Evolutionary conservation across 2,888 invertebrate species (phyloP).

Genomic region (Monopis laevigella): DNA sequence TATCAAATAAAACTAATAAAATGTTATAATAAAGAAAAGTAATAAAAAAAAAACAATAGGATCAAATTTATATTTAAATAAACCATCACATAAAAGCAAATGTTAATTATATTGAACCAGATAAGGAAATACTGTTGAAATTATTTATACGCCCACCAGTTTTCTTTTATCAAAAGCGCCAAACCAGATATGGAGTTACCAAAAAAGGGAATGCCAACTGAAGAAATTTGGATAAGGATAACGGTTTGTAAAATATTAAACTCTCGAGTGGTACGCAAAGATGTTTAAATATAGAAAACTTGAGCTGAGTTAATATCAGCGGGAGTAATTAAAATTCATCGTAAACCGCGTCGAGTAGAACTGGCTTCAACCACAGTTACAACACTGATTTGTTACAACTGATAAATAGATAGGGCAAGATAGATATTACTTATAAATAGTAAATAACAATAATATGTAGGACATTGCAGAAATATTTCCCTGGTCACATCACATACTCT

Average conservation of each 20-base stretch:
- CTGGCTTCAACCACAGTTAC: background rate
- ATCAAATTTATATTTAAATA: background rate
- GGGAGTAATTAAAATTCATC: slow-evolving; percentile 8
- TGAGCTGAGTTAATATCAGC: slow-evolving; percentile 7
- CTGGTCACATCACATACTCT: too few relatives aligned
- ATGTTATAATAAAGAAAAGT: background rate
- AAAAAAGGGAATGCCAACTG: too few relatives aligned
- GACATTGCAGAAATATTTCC: too few relatives aligned
- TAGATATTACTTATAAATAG: too few relatives aligned
- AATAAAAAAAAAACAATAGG: background rate
- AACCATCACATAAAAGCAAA: background rate
- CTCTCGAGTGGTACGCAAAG: too few relatives aligned
- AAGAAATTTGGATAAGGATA: too few relatives aligned
- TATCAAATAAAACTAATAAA: background rate
- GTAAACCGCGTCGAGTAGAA: slow-evolving; percentile 1
- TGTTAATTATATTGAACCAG: background rate
- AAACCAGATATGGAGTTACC: background rate
- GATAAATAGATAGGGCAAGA: too few relatives aligned
- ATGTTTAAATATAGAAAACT: slow-evolving; percentile 11
- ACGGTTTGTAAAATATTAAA: too few relatives aligned
- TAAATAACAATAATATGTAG: too few relatives aligned
- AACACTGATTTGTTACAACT: too few relatives aligned
- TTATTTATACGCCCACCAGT: background rate
- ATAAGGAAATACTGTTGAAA: background rate
- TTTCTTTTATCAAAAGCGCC: background rate